Base-by-base conservation (phyloP, 1,140 invertebrate genomes). In the Zaprionus nigranus region DNA sequence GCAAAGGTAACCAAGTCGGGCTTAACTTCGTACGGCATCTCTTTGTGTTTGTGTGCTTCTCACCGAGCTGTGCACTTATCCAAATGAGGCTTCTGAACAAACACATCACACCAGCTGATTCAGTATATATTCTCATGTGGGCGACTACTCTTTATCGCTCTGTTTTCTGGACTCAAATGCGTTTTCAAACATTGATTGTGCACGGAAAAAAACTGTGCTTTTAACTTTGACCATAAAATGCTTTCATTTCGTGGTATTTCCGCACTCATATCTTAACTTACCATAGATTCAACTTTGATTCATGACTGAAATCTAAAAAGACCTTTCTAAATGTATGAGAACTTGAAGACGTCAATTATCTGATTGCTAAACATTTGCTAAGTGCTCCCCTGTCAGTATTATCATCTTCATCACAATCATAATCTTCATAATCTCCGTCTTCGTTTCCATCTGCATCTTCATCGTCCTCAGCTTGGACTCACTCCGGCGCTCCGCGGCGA, bases 331-430 rank as follows among this genome's bases (percentile, higher is more conserved):
- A 58, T 46, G 49, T 34, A 59, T 56, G 58, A 43, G n/a, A 20
- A 26, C 26, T 36, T 58, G 17, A 20, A 38, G 38, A 70, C 62
- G 49, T 77, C 64, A 71, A 72, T 86, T 71, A 82, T 82, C 79
- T 75, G 78, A 73, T 74, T 69, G 82, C 65, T 57, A 68, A 79
- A 17, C 26, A 77, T 76, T 77, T 71, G 72, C 77, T 86, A 77
- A 82, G 75, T 74, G 80, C 67, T 65, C 77, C 63, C 66, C 84
- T 83, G 77, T 80, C 82, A 79, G 82, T 68, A 56, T 69, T 68
- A 53, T 20, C 66, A 17, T 51, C 53, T 49, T 6, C 28, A 53
- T 67, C 62, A 64, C 58, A 78, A 43, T 58, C 62, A 77, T 66
- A 38, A 77, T 69, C 51, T 73, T 82, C 67, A 60, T 69, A 69